Percentiles rank a stretch among this genome's conserved stretches.
These are phyloP conservation scores for Mus minutoides DNA, from an alignment of 2,797 vertebrate species.

Conservation along the genomic window DNA sequence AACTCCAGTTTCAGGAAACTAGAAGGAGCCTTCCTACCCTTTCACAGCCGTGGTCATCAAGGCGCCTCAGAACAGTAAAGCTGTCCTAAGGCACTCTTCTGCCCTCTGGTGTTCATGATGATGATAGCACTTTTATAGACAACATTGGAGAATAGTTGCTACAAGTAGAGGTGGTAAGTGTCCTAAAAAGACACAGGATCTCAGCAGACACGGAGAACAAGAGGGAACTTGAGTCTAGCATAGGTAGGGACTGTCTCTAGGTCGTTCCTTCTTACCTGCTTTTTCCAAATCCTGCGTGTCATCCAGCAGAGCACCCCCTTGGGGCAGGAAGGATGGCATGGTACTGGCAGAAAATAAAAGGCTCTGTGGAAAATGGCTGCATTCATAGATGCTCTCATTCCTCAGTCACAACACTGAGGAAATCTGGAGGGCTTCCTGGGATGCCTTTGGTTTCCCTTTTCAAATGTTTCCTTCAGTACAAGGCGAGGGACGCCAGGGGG, in stretches of 20 bases:
- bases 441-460: neutral
- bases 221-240: neutral
- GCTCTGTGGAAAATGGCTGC: neutral
- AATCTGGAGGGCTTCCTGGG: neutral
- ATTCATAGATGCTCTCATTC: neutral
- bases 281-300: neutral
- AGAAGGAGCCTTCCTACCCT: neutral
- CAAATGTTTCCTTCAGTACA: neutral
- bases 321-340: neutral
- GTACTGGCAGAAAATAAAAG: rapidly evolving
- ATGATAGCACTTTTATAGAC: neutral
- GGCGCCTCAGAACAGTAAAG: neutral
- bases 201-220: neutral
- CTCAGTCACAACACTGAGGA: neutral
- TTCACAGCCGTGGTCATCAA: neutral
- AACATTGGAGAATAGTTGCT: neutral
- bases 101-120: neutral
- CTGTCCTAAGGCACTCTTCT: neutral
- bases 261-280: neutral
- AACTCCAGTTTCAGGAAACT: neutral
- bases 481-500: neutral
- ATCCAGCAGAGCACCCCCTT: neutral
- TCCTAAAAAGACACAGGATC: neutral
- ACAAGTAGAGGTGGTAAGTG: neutral
- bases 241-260: neutral